phyloP scores from a whole-genome alignment of 2,113 vertebrate genomes.

The Python bivittatus region DNA sequence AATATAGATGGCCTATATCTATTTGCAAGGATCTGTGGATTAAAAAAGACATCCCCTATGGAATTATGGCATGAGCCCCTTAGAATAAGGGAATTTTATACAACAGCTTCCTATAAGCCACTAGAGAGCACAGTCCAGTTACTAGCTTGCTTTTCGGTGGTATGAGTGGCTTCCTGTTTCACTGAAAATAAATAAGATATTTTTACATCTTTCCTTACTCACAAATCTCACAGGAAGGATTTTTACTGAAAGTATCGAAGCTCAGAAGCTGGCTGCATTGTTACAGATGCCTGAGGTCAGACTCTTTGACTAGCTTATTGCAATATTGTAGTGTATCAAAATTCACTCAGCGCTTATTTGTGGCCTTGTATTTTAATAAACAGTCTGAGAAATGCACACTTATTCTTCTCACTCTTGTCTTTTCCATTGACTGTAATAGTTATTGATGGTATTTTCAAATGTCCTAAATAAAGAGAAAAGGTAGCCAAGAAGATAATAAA shows the following conservation, averaged over 20 bases:
- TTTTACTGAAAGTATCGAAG: conserved; percentile 77
- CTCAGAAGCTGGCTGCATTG: conserved; percentile 65
- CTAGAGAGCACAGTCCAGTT: conserved; percentile 72
- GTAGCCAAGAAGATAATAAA: neutral
- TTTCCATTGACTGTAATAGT: conserved; percentile 51
- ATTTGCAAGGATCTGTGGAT: neutral
- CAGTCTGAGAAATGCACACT: conserved; percentile 64
- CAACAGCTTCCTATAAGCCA: conserved; percentile 70
- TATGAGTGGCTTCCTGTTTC: conserved; percentile 72
- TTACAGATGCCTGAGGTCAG: conserved; percentile 72
- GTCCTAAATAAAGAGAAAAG: neutral
- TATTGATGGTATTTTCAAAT: conserved; percentile 61
- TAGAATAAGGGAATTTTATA: conserved; percentile 68
- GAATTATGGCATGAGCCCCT: conserved; percentile 62
- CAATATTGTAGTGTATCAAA: conserved; percentile 73
- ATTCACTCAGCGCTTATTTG: conserved; percentile 73
- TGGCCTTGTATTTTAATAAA: conserved; percentile 78
- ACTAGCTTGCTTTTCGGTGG: conserved; percentile 76
- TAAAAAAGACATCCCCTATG: conserved; percentile 29
- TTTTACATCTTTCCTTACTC: conserved; percentile 45
- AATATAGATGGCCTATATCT: neutral
- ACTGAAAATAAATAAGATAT: conserved; percentile 65
- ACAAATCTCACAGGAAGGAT: conserved; percentile 70
- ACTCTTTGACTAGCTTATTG: conserved; percentile 76
- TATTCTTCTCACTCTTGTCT: conserved; percentile 68